Conservation (phyloP, 2,888 invertebrate genomes). For the Megalurothrips usitatus region DNA sequence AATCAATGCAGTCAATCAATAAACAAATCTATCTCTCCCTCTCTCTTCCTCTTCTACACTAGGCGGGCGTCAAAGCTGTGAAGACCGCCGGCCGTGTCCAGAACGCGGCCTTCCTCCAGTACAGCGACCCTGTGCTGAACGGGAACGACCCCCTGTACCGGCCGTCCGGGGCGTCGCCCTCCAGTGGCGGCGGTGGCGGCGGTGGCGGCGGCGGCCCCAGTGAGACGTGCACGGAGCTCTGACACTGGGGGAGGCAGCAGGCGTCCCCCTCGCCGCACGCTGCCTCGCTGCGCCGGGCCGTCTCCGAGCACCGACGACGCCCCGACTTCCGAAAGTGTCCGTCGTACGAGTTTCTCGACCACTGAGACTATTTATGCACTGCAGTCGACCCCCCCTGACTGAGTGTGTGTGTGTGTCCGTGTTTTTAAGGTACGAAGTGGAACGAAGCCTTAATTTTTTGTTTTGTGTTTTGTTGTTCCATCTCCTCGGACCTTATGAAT, state of each 20-base stretch:
- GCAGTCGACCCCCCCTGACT: not conserved
- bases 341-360: not conserved
- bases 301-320: not conserved
- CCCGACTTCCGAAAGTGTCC: not conserved
- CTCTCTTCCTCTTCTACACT: not conserved
- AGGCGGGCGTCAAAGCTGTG: constrained; percentile 8
- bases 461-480: not conserved
- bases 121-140: not conserved
- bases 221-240: constrained; percentile 5
- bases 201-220: not conserved
- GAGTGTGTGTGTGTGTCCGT: not conserved
- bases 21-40: no score
- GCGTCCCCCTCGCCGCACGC: not conserved
- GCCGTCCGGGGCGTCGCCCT: not conserved
- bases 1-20: no score
- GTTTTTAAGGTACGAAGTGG: not conserved
- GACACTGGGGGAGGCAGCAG: not conserved
- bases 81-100: not conserved
- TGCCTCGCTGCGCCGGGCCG: not conserved
- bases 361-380: not conserved
- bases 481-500: no score
- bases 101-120: constrained; percentile 2
- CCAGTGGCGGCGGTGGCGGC: not conserved
- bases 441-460: not conserved
- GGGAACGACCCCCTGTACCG: not conserved